These are phyloP conservation scores for Streblospio benedicti DNA, from an alignment of 1,140 invertebrate genomes.

Conservation along the genomic window DNA sequence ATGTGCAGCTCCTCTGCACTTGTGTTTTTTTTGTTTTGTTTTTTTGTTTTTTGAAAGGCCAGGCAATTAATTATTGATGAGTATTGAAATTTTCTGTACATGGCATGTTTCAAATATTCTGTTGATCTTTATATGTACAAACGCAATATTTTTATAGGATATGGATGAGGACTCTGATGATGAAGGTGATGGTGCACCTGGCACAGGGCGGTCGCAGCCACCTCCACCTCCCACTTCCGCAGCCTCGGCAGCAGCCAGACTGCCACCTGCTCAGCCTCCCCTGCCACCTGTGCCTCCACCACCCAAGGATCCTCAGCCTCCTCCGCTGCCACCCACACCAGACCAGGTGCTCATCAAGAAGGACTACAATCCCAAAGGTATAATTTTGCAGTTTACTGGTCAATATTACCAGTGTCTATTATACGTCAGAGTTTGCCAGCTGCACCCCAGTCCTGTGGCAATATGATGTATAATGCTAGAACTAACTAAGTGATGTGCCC, in stretches of 20 bases:
- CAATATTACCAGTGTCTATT: background rate
- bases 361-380: slow-evolving; percentile 87
- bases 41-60: slow-evolving; percentile 1
- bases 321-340: slow-evolving; percentile 59
- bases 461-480: too few species aligned
- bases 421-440: background rate
- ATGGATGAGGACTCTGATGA: slow-evolving; percentile 53
- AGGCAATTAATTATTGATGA: too few species aligned
- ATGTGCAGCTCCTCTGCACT: background rate
- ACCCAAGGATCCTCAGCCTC: slow-evolving; percentile 32
- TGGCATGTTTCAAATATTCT: too few species aligned
- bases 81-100: too few species aligned
- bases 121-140: background rate
- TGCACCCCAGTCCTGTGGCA: too few species aligned
- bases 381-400: background rate
- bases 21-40: background rate
- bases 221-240: slow-evolving; percentile 32
- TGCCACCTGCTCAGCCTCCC: slow-evolving; percentile 59
- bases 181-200: slow-evolving; percentile 29
- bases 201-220: slow-evolving; percentile 20
- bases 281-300: slow-evolving; percentile 29
- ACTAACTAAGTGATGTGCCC: too few species aligned
- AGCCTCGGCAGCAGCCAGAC: slow-evolving; percentile 42
- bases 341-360: slow-evolving; percentile 94
- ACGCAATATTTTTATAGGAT: slow-evolving; percentile 22